A percentile compares a stretch with the other conserved stretches of the same genome.
Evolutionary conservation across 2,888 invertebrate species (phyloP).

Genomic region (Catocala sponsa): DNA sequence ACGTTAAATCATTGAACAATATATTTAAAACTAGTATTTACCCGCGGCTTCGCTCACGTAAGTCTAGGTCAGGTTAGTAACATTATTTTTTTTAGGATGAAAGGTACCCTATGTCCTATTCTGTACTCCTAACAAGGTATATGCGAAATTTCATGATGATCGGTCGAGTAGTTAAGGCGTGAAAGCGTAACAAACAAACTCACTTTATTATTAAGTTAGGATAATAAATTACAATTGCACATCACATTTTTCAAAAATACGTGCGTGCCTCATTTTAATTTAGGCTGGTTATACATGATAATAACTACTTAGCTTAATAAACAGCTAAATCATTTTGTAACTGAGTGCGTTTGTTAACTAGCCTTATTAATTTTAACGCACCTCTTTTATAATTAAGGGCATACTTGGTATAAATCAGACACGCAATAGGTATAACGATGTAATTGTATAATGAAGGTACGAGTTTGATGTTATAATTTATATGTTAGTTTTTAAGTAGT

Average conservation of each 20-base stretch:
- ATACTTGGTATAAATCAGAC: slow-evolving; percentile 29
- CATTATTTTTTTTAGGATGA: too few species aligned
- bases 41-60: too few species aligned
- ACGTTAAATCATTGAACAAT: slow-evolving; percentile 13
- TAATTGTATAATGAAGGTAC: background rate
- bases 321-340: slow-evolving; percentile 41
- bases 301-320: slow-evolving; percentile 37
- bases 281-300: slow-evolving; percentile 31
- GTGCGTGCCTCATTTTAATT: slow-evolving; percentile 28
- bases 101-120: too few species aligned
- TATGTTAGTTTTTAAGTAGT: too few species aligned
- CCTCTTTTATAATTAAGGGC: slow-evolving; percentile 46
- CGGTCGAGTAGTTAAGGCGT: too few species aligned
- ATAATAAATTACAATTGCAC: slow-evolving; percentile 26
- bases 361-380: slow-evolving; percentile 48
- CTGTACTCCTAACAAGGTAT: too few species aligned
- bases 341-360: slow-evolving; percentile 39
- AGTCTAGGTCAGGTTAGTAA: too few species aligned
- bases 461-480: too few species aligned
- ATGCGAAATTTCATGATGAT: too few species aligned
- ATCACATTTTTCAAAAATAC: slow-evolving; percentile 25
- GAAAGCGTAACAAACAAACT: too few species aligned
- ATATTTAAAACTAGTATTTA: background rate
- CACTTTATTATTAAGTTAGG: background rate
- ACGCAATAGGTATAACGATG: slow-evolving; percentile 25